Base-by-base conservation (phyloP, 2,113 vertebrate genomes). In the Dasypus novemcinctus region DNA sequence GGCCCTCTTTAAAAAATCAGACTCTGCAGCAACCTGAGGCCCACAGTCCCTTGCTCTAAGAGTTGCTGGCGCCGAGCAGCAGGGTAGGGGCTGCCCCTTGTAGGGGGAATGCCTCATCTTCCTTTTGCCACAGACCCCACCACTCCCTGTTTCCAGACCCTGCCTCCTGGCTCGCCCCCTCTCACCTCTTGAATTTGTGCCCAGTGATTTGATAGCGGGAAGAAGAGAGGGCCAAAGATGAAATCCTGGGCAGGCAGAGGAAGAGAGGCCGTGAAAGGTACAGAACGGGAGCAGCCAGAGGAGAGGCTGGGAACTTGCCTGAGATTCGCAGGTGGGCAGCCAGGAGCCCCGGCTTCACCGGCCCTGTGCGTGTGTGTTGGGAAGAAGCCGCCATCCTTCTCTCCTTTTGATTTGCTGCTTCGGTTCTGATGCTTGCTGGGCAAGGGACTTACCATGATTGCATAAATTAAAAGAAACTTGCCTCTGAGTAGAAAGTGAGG, bases 1-100 rank as follows among this genome's bases (percentile, higher is more conserved):
- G 68, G 7, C 59, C 43, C 52, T 95, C 64, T 84, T 94, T 79
- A 14, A 91, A 91, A 92, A 95, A 25, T 25, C 52, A 46, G 49
- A 52, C 52, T 71, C 25, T 46, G 72, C 41, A 85, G 71, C 74
- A 36, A 59, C 33, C 46, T 0, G 17, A 36, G 54, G 25, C 68
- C 71, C 29, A 20, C 1, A 38, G 21, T 13, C 38, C 17, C 59
- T 74, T 41, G 29, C 52, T 12, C 57, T 20, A 43, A 63, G 14
- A 7, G 21, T 12, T 27, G 1, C n/a, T 43, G 31, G 46, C 31
- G n/a, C 61, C 0, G 7, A 3, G 59, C 78, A 36, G 49, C 33
- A 15, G n/a, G 63, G 75, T 0, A 3, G 29, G 7, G 36, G 49
- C n/a, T 0, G 0, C 29, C 79, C 20, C 18, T 17, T 3, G 10